Percentiles rank a stretch among this genome's conserved stretches.
These are phyloP conservation scores for Tychaedon coryphoeus DNA, from an alignment of 2,113 vertebrate species.

Conservation along the genomic window DNA sequence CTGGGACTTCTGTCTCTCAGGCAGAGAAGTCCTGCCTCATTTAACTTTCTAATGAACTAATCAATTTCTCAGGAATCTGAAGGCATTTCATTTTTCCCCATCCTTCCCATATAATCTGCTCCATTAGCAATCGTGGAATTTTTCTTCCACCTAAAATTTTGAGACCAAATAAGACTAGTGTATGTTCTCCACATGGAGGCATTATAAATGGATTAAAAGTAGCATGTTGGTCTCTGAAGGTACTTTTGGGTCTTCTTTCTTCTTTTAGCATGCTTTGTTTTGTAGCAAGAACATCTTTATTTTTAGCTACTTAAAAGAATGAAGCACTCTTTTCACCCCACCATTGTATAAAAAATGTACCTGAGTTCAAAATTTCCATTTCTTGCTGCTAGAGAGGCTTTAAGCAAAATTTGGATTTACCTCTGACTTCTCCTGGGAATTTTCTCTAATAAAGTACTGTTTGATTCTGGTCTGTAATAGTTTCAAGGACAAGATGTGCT, in stretches of 20 bases:
- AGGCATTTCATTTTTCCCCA: background rate
- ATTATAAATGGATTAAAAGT: background rate
- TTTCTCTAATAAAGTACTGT: background rate
- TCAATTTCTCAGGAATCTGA: background rate
- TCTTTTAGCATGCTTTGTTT: background rate
- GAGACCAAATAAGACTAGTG: background rate
- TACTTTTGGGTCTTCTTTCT: background rate
- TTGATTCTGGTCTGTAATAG: background rate
- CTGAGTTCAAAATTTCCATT: background rate
- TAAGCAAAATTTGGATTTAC: background rate
- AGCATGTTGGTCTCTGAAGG: background rate
- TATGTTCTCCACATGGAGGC: background rate
- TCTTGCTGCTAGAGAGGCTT: background rate
- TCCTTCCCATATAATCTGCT: background rate
- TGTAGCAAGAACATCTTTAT: background rate
- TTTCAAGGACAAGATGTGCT: background rate
- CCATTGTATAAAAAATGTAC: background rate
- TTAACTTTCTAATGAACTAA: background rate
- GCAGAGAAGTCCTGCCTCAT: background rate
- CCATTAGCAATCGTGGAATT: background rate
- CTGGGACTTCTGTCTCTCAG: background rate
- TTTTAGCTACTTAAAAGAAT: background rate
- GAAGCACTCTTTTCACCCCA: background rate
- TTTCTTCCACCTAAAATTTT: background rate
- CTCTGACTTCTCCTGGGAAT: background rate